Evolutionary conservation across 2,113 vertebrate species (phyloP), one percentile per base, ranked within the genome.

Genomic region (Isurus oxyrinchus): DNA sequence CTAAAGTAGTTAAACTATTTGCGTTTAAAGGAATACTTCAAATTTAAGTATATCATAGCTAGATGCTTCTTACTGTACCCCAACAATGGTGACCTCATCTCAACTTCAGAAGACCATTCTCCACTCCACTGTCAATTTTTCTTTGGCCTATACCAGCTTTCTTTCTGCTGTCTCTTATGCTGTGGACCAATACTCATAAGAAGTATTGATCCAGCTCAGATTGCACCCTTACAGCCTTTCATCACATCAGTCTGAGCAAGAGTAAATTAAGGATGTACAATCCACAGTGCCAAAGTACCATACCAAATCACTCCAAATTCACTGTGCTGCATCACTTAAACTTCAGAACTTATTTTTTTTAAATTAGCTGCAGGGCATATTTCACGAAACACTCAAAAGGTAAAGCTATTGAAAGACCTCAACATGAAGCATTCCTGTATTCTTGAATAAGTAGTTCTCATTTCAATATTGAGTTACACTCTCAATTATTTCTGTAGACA

Each of bases 401-500:
- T 63, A 66, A 94, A 94, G n/a, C 59, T n/a, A 94, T 25, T 63
- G 19, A 21, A 63, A 94, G 59, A 63, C 90, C 35, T 66, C 14
- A 40, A 7, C 5, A n/a, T 23, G 19, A 19, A n/a, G 19, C 21
- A 72, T 19, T 72, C 11, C 66, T 27, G 53, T 67, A 95, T 95
- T 76, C 25, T 31, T 49, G 13, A 72, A 44, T 55, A 40, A 67
- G 14, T 44, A 72, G 94, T 76, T 72, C 27, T 23, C 13, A 72
- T 95, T 95, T 95, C 94, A 67, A 23, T 49, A 40, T 67, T 93
- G 27, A n/a, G 57, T 93, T 95, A 95, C 93, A 95, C 23, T 72
- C 66, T 72, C 10, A 72, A 72, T 95, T 35, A 95, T 72, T 72
- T 69, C 66, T 14, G 49, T 10, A 55, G 94, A 25, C 72, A 94